Percentiles rank a stretch among this genome's conserved stretches.
Evolutionary conservation across 92 coral and sea anemone genomes (phyloP).

Genomic region (Porites evermanni): DNA sequence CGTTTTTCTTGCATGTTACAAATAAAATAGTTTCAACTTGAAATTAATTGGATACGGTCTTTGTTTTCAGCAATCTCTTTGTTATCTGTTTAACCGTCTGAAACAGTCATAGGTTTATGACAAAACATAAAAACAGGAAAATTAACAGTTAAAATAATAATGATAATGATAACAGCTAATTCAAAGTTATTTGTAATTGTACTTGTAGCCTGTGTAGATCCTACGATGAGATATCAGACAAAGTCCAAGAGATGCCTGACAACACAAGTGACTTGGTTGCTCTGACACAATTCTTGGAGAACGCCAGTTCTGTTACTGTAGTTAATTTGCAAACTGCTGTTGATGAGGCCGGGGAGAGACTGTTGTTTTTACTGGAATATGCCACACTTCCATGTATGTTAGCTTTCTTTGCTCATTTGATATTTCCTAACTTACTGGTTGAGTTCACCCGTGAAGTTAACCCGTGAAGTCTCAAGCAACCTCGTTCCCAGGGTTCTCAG

Average conservation of each 20-base stretch:
- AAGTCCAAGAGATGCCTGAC: conserved; percentile 99
- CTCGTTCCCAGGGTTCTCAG: too few species aligned
- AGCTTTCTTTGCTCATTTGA: not conserved
- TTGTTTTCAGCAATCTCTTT: not conserved
- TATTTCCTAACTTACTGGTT: not conserved
- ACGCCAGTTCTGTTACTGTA: conserved; percentile 89
- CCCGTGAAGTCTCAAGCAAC: too few species aligned
- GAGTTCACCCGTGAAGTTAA: not conserved
- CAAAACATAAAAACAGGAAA: too few species aligned
- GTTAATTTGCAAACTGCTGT: conserved; percentile 83
- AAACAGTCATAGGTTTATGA: too few species aligned
- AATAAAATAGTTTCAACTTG: too few species aligned
- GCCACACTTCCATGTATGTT: conserved; percentile 95
- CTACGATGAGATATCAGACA: conserved; percentile 98
- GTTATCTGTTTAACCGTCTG: too few species aligned
- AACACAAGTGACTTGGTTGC: conserved; percentile 94
- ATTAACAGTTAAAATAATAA: too few species aligned
- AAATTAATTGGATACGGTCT: not conserved
- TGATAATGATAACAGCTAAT: too few species aligned
- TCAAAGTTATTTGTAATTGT: not conserved
- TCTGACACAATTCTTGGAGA: conserved; percentile 88
- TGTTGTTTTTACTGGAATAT: conserved; percentile 90
- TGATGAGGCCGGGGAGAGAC: conserved; percentile 93
- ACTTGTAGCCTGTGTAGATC: conserved; percentile 80
- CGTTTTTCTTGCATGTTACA: too few species aligned